Evolutionary conservation across 2,113 vertebrate genomes (phyloP), one percentile per base, ranked within the genome.

Genomic region (Girardinichthys multiradiatus): DNA sequence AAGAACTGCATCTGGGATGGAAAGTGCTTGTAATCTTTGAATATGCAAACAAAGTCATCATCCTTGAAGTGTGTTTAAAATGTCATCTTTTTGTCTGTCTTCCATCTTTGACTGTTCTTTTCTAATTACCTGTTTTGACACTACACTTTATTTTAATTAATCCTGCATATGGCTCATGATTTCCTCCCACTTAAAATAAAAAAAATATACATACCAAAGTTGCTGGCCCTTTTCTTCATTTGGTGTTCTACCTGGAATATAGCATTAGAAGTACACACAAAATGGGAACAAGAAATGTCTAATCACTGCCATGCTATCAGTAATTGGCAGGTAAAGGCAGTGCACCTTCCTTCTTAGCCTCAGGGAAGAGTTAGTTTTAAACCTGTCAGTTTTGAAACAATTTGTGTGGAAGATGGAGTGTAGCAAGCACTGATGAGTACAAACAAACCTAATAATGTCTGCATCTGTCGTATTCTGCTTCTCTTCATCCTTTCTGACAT

Each of bases 281-380:
- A 68, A 19, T 39, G 51, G 62, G n/a, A 72, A 57, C 72, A 19
- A 62, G 48, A 75, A 70, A 39, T 7, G 17, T 51, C 26, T 67
- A 63, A n/a, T 62, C 48, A 59, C 24, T 51, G 1, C 57, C 0
- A 4, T 14, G 24, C 37, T 68, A 14, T 66, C 64, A 77, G 68
- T 74, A 82, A 81, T 84, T 80, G 70, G 9, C 59, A 33, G 80
- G 60, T 64, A 81, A 69, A 80, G 63, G 70, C 42, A 68, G 60
- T 26, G 26, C 64, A 27, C 28, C 45, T 35, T 13, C 54, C 63
- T 28, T 48, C 72, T 79, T 62, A 54, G 70, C 33, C 58, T 29
- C 45, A 0, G 72, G 73, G 64, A 0, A 67, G 77, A 81, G 58
- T 70, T 76, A 0, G 35, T 70, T 35, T 31, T 21, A 27, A 58